A percentile compares a stretch with the other conserved stretches of the same genome.
Conservation (phyloP, 1,140 invertebrate species). For the Aphidius ervi region DNA sequence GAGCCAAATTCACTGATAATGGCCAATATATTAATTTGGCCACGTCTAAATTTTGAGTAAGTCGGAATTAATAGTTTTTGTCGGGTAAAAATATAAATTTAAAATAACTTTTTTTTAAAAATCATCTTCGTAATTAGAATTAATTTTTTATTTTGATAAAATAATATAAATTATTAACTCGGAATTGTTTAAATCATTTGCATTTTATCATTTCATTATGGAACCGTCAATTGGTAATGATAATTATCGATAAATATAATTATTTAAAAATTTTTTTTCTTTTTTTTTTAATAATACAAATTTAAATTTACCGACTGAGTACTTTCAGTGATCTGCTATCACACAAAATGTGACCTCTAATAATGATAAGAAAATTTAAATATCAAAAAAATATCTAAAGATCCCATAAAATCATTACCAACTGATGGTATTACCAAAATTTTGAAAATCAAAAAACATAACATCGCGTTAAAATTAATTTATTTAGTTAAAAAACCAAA, state of each 20-base stretch:
- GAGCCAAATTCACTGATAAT: conserved; percentile 46
- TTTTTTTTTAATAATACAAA: background rate
- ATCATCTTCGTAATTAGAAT: too few species aligned
- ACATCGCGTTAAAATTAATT: too few species aligned
- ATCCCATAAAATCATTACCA: background rate
- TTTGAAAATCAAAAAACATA: too few species aligned
- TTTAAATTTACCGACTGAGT: conserved; percentile 5
- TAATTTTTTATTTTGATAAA: too few species aligned
- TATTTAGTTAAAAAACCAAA: too few species aligned
- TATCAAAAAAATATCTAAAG: background rate
- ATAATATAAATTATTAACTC: background rate
- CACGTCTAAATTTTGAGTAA: conserved; percentile 54
- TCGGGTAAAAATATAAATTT: conserved; percentile 34
- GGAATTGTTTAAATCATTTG: background rate
- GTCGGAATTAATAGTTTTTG: conserved; percentile 50
- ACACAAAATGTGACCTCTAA: background rate
- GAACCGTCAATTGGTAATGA: conserved; percentile 5
- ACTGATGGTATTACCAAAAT: background rate
- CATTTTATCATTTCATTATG: conserved; percentile 1
- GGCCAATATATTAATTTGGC: conserved; percentile 42
- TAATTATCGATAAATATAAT: too few species aligned
- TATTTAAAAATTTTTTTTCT: too few species aligned
- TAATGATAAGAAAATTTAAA: too few species aligned
- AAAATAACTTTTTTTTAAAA: background rate
- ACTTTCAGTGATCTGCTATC: background rate